phyloP scores from a whole-genome alignment of 2,113 vertebrate species.

The Pelodiscus sinensis region DNA sequence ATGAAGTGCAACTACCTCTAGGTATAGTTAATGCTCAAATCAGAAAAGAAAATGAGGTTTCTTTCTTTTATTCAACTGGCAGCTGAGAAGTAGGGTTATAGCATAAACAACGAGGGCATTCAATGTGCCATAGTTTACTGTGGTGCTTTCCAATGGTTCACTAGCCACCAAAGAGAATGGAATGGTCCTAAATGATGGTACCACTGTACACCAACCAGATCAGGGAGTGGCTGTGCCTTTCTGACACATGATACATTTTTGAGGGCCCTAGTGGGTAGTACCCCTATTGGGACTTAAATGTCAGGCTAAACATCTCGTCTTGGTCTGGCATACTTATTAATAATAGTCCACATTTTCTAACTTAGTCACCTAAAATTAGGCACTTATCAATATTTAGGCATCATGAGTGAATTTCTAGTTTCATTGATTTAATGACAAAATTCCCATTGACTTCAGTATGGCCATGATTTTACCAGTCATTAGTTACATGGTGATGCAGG shows the following conservation, averaged over 20 bases:
- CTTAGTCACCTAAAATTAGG: neutral
- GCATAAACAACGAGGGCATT: neutral
- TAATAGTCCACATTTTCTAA: neutral
- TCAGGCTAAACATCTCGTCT: neutral
- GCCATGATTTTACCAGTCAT: neutral
- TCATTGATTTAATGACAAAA: neutral
- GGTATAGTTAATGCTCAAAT: neutral
- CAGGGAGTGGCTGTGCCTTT: neutral
- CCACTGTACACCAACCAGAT: neutral
- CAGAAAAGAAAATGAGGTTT: neutral
- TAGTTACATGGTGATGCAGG: slow-evolving; percentile 15
- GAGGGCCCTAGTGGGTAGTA: neutral
- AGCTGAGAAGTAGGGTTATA: neutral
- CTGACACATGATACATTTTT: neutral
- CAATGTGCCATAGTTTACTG: neutral
- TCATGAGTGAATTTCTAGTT: neutral
- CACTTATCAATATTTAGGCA: neutral
- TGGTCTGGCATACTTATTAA: neutral
- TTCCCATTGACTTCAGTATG: neutral
- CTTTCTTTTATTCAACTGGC: too few species aligned
- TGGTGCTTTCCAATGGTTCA: neutral
- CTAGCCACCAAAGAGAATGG: neutral
- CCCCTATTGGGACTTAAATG: neutral
- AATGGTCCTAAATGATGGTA: neutral
- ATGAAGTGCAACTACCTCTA: neutral